Evolutionary conservation across 2,113 vertebrate genomes (phyloP).

Genomic region (Indicator indicator): DNA sequence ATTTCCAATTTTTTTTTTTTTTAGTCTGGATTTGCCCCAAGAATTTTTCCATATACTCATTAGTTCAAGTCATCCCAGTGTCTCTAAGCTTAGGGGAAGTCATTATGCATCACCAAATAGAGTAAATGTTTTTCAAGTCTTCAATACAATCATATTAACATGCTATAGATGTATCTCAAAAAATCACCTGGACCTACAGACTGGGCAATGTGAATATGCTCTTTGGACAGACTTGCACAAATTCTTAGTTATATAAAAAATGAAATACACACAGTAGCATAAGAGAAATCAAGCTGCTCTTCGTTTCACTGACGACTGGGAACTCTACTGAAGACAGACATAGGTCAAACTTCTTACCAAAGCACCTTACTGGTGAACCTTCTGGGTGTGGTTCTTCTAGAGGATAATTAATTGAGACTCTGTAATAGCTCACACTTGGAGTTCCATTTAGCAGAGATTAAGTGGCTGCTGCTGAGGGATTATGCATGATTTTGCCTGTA

Average conservation of each 20-base stretch:
- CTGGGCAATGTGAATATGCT: not conserved
- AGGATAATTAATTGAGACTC: constrained; percentile 10
- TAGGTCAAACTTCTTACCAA: not conserved
- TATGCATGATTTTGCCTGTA: not conserved
- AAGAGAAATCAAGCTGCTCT: not conserved
- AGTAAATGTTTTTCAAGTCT: not conserved
- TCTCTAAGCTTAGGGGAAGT: not conserved
- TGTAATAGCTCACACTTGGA: constrained; percentile 19
- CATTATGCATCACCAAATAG: not conserved
- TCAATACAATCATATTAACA: not conserved
- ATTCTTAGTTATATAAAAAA: not conserved
- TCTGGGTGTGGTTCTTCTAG: not conserved
- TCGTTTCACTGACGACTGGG: not conserved
- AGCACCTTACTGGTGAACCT: not conserved
- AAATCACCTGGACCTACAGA: not conserved
- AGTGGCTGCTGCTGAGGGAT: constrained; percentile 2
- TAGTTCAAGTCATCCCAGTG: not conserved
- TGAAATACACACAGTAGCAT: not conserved
- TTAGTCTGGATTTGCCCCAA: not conserved
- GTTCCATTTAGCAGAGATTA: not conserved
- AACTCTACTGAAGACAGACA: not conserved
- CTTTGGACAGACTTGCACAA: not conserved
- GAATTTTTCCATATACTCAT: not conserved
- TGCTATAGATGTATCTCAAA: not conserved
- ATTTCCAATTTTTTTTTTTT: not conserved